Conservation (phyloP, 2,888 invertebrate species). For the Eupithecia inturbata region DNA sequence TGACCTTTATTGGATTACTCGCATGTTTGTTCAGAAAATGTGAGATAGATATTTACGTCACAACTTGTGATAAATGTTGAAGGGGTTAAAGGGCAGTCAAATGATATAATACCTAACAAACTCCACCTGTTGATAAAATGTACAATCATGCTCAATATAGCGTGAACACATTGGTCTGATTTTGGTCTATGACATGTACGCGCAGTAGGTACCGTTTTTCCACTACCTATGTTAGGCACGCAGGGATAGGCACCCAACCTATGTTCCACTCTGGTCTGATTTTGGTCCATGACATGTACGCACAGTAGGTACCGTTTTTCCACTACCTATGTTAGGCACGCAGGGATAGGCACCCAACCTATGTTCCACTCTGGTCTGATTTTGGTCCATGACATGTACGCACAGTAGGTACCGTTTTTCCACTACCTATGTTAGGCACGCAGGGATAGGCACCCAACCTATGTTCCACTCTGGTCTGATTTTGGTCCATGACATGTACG, state of each 20-base stretch:
- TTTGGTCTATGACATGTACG: not conserved
- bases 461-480: not conserved
- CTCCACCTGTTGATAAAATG: conserved; percentile 26
- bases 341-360: too few species aligned
- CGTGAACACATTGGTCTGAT: not conserved
- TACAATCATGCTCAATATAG: not conserved
- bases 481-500: not conserved
- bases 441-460: too few species aligned
- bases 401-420: not conserved
- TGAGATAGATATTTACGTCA: conserved; percentile 61
- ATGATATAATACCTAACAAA: not conserved
- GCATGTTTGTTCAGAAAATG: conserved; percentile 53
- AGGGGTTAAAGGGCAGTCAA: not conserved
- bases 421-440: not conserved
- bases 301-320: not conserved
- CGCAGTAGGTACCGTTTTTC: not conserved
- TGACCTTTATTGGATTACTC: conserved; percentile 50
- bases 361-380: not conserved
- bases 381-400: not conserved
- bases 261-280: not conserved
- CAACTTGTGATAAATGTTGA: conserved; percentile 35
- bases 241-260: too few species aligned
- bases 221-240: not conserved
- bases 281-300: not conserved
- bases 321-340: not conserved